Percentiles rank a stretch among this genome's conserved stretches.
Conservation (phyloP, 2,113 vertebrate species). For the Myrmophylax atrothorax region DNA sequence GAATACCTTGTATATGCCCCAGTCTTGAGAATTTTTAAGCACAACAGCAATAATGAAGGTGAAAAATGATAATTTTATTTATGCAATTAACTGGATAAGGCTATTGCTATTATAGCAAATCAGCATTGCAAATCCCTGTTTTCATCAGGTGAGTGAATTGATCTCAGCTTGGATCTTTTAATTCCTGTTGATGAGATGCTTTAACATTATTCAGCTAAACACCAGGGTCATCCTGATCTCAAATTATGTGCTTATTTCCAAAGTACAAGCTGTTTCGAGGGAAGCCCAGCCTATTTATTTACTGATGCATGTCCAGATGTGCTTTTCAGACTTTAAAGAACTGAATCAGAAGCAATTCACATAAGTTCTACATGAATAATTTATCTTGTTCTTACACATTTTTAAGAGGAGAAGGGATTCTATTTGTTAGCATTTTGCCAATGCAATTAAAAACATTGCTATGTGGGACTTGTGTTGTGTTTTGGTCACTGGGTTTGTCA, state of each 20-base stretch:
- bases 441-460: background rate
- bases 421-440: background rate
- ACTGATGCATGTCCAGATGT: slow-evolving; percentile 29
- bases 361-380: slow-evolving; percentile 47
- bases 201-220: background rate
- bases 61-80: background rate
- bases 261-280: slow-evolving; percentile 41
- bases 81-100: background rate
- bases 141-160: background rate
- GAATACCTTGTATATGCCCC: background rate
- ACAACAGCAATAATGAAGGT: background rate
- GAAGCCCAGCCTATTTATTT: slow-evolving; percentile 18
- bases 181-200: background rate
- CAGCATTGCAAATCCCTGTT: background rate
- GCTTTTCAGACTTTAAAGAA: slow-evolving; percentile 38
- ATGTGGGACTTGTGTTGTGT: background rate
- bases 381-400: slow-evolving; percentile 23
- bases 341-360: slow-evolving; percentile 57
- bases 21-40: background rate
- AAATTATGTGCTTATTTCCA: slow-evolving; percentile 34
- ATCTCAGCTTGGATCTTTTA: background rate
- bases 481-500: background rate
- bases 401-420: background rate
- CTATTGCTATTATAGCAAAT: background rate
- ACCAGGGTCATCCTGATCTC: slow-evolving; percentile 22